Evolutionary conservation across 2,797 vertebrate species (phyloP).

Genomic region (Acanthurus leucopareius): DNA sequence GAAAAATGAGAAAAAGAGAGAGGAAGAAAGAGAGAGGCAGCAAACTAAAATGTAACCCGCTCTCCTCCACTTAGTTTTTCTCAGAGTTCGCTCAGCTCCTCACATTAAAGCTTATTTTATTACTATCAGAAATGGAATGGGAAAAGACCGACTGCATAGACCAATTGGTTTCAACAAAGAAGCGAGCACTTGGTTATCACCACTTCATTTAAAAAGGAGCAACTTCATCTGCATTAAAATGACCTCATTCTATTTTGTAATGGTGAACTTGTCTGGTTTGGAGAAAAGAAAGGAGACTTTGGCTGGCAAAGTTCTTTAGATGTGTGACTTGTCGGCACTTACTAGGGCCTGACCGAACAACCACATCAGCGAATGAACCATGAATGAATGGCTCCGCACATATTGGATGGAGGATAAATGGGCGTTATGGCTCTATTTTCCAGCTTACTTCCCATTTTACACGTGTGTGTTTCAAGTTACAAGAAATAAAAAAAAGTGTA

Average conservation of each 20-base stretch:
- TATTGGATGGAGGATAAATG: conserved; percentile 54
- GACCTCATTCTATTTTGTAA: conserved; percentile 52
- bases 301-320: conserved; percentile 38
- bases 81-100: conserved; percentile 23
- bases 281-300: conserved; percentile 37
- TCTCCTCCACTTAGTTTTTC: conserved; percentile 24
- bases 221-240: conserved; percentile 67
- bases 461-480: conserved; percentile 71
- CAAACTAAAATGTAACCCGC: conserved; percentile 1
- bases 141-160: conserved; percentile 49
- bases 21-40: background rate
- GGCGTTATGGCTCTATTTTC: conserved; percentile 62
- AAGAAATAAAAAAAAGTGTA: conserved; percentile 52
- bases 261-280: conserved; percentile 31
- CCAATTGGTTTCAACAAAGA: conserved; percentile 53
- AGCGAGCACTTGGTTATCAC: conserved; percentile 36
- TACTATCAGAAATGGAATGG: conserved; percentile 28
- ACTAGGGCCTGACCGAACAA: conserved; percentile 47
- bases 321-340: conserved; percentile 50
- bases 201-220: conserved; percentile 53
- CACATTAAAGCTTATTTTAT: conserved; percentile 32
- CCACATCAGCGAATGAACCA: conserved; percentile 46
- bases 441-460: conserved; percentile 61
- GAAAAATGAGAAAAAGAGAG: conserved; percentile 1
- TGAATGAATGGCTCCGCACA: conserved; percentile 38